Base-by-base conservation (phyloP, 2,797 vertebrate genomes). In the Sciurus carolinensis region DNA sequence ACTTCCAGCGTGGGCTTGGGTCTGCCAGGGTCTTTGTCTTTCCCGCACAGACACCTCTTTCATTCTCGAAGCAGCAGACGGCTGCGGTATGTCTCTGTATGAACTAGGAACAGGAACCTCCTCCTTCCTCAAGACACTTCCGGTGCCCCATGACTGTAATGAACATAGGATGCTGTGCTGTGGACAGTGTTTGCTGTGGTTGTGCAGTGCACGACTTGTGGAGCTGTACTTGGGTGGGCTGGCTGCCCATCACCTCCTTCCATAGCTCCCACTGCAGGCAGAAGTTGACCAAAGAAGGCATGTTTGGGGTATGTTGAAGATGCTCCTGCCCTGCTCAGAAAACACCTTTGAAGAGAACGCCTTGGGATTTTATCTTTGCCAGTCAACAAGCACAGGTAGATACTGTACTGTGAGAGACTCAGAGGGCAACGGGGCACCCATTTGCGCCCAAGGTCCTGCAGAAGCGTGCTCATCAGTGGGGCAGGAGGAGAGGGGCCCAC, bases 361-460 rank as follows among this genome's bases (percentile, higher is more conserved):
- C 0, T 1, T 36, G 30, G 20, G 14, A 0, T 52, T 0, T 15
- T 22, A 6, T n/a, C 75, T 62, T 47, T 67, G 79, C 67, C 36
- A 24, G 13, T 79, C 59, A 39, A 1, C 36, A 15, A 9, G 66
- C 72, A 28, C 6, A 33, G 59, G 39, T 7, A 24, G 64, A 18
- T 1, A 0, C 1, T 12, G 57, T 20, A 33, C 15, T 0, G 10
- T 12, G 11, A 9, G 22, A 28, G 39, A 44, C 17, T 62, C n/a
- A 75, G 24, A 13, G 39, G 50, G 30, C 47, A 59, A 0, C 0
- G 0, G 24, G 28, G 17, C 7, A 2, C 2, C 12, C 0, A 4
- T 17, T 7, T n/a, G 67, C 3, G 12, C 76, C 66, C 28, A 22
- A 4, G 80, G n/a, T 12, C 24, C 59, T 84, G 50, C 89, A 87